Percentiles rank a stretch among this genome's conserved stretches.
Evolutionary conservation across 2,888 invertebrate species (phyloP).

Genomic region (Tetheella fluctuosa): DNA sequence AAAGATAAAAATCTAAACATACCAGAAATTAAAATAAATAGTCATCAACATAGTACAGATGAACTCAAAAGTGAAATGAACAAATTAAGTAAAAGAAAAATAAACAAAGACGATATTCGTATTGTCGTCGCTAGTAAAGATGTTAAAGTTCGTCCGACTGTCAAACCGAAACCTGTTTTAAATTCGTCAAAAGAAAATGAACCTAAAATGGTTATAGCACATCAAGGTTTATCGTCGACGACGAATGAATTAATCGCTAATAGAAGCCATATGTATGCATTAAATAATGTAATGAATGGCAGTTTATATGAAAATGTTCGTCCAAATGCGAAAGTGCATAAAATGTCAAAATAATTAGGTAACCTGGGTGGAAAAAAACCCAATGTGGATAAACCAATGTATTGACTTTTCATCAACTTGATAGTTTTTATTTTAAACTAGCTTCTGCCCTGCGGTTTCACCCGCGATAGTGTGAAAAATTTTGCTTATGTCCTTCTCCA

Average conservation of each 20-base stretch:
- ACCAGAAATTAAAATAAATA: conserved; percentile 21
- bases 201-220: conserved; percentile 81
- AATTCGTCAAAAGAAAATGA: conserved; percentile 35
- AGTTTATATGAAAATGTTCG: conserved; percentile 35
- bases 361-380: too few species aligned
- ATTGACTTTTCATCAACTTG: too few species aligned
- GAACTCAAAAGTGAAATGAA: conserved; percentile 59
- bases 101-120: conserved; percentile 63
- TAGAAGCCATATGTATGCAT: conserved; percentile 22
- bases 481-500: too few species aligned
- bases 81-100: conserved; percentile 53
- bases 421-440: too few species aligned
- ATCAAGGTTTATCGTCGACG: conserved; percentile 85
- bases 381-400: too few species aligned
- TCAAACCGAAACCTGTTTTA: conserved; percentile 6
- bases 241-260: conserved; percentile 81
- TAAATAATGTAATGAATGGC: conserved; percentile 39
- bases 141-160: conserved; percentile 18
- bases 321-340: conserved; percentile 37
- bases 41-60: conserved; percentile 40
- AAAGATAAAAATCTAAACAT: conserved; percentile 29
- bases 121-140: conserved; percentile 46
- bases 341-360: conserved; percentile 31
- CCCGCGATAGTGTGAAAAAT: too few species aligned
- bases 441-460: too few species aligned